Evolutionary conservation across 2,113 vertebrate genomes (phyloP), one percentile per base, ranked within the genome.

Genomic region (Pseudorhombus dupliciocellatus): DNA sequence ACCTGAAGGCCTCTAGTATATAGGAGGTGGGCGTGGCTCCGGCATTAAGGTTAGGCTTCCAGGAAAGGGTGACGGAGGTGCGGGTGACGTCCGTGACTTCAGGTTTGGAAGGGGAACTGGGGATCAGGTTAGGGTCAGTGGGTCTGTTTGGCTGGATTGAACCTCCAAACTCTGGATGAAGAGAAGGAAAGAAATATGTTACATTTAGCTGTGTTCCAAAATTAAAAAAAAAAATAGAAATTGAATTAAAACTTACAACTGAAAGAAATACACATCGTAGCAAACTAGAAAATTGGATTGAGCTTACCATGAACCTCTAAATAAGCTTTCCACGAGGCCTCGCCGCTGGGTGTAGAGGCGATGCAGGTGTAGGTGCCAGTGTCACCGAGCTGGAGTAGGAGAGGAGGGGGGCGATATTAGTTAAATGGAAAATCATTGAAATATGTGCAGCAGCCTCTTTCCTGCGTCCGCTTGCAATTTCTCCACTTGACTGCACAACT

Each of bases 1-100:
- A 99, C 98, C 98, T 99, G 94, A 99, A 99, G 82, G 96, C 97
- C 87, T 99, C 98, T 66, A 99, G 95, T 80, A 99, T 91, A n/a
- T 99, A 99, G 66, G 98, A 99, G 1, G 97, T 99, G 82, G 98
- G 98, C 0, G 98, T 99, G 91, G 97, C 98, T 84, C 97, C 97
- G 61, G 96, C 90, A 87, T 96, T 96, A 80, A 97, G 87, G 88
- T 98, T 97, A 5, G 97, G 97, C 87, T 96, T 96, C 98, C 98
- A 99, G 52, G 95, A 95, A 69, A 99, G 91, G 0, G 94, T 94
- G 52, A 98, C 94, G 10, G 96, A 96, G 40, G 96, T 97, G 85
- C 95, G 96, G 79, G 94, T 96, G 77, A 98, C 97, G 34, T 99
- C 97, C 1, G 95, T 97, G 73, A 99, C 94, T 82, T 98, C 97